These are phyloP conservation scores for Cherax destructor DNA, from an alignment of 1,140 invertebrate species.

Conservation along the genomic window DNA sequence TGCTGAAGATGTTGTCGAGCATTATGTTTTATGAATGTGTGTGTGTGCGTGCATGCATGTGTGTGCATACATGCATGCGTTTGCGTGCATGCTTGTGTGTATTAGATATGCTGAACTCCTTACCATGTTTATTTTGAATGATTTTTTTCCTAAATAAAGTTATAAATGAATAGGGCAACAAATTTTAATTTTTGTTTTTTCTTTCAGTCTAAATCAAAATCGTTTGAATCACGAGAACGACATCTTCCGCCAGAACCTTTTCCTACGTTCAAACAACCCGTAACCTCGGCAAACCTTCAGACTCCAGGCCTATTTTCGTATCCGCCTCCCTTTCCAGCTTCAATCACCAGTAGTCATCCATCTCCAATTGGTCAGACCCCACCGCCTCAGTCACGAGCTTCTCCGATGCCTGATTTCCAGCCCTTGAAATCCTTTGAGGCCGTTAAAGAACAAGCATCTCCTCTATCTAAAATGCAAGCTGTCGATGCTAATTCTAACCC, in stretches of 20 bases:
- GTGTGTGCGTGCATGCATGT: too few species aligned
- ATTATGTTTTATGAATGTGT: too few species aligned
- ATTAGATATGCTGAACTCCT: too few species aligned
- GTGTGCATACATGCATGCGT: too few species aligned
- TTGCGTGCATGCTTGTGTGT: too few species aligned
- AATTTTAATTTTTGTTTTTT: not conserved
- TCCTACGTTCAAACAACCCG: not conserved
- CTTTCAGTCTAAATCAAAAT: slow-evolving; percentile 44
- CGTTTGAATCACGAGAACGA: slow-evolving; percentile 35
- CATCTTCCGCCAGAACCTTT: slow-evolving; percentile 26
- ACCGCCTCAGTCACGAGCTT: slow-evolving; percentile 26
- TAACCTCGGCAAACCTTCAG: slow-evolving; percentile 10
- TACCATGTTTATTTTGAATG: too few species aligned
- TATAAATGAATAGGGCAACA: not conserved
- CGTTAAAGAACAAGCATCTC: slow-evolving; percentile 39
- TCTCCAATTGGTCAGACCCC: slow-evolving; percentile 50
- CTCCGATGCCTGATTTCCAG: slow-evolving; percentile 41
- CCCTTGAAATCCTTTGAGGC: slow-evolving; percentile 35
- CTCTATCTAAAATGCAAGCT: slow-evolving; percentile 37
- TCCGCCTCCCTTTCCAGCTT: slow-evolving; percentile 19
- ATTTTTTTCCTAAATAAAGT: too few species aligned
- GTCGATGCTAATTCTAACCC: slow-evolving; percentile 62
- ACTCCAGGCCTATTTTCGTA: slow-evolving; percentile 38
- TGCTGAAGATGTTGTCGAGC: too few species aligned
- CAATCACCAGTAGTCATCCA: slow-evolving; percentile 29